Conservation (phyloP, 2,797 vertebrate genomes). For the Thaleichthys pacificus region DNA sequence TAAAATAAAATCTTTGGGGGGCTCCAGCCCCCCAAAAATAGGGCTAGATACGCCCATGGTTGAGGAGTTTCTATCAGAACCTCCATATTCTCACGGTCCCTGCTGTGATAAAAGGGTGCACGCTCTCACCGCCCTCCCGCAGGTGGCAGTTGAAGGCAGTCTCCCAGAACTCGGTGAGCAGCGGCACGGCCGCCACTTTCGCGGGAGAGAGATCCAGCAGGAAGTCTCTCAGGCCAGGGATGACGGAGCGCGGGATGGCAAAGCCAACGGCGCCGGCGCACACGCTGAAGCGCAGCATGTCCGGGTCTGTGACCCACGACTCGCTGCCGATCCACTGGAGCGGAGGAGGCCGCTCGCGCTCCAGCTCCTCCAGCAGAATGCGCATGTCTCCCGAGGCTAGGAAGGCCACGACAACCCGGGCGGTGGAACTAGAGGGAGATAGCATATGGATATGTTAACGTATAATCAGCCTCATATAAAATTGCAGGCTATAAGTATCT, state of each 20-base stretch:
- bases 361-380: constrained; percentile 60
- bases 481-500: no score
- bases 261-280: constrained; percentile 65
- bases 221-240: constrained; percentile 68
- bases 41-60: no score
- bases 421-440: constrained; percentile 55
- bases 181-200: constrained; percentile 37
- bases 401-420: constrained; percentile 65
- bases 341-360: constrained; percentile 39
- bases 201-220: constrained; percentile 52
- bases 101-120: neutral
- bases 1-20: no score
- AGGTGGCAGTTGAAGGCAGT: constrained; percentile 59
- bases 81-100: neutral
- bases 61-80: neutral
- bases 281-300: constrained; percentile 48
- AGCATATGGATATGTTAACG: no score
- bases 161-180: constrained; percentile 67
- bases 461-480: no score
- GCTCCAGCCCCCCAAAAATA: no score
- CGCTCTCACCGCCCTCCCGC: constrained; percentile 17
- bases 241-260: constrained; percentile 60
- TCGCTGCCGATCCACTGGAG: constrained; percentile 72
- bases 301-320: constrained; percentile 61
- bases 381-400: constrained; percentile 52